These are phyloP conservation scores for Odontophorus gujanensis DNA, from an alignment of 2,113 vertebrate species.

Conservation along the genomic window DNA sequence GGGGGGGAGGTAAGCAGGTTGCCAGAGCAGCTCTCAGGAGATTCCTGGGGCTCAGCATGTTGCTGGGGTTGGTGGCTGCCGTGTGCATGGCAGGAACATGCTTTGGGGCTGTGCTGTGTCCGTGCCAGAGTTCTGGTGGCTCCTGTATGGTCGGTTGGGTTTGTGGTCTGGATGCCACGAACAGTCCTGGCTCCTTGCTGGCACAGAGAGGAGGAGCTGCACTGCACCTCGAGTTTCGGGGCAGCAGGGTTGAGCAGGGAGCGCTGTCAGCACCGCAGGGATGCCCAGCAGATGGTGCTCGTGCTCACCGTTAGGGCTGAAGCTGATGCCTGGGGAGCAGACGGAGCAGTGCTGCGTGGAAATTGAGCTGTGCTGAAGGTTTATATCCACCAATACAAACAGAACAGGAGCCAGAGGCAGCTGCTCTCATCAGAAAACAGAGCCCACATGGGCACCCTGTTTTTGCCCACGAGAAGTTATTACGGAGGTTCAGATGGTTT, in stretches of 20 bases:
- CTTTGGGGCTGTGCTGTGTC: neutral
- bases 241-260: too few relatives aligned
- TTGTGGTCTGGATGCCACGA: neutral
- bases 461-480: neutral
- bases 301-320: neutral
- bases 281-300: slow-evolving; percentile 42
- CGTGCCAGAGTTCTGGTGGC: neutral
- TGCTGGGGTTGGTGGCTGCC: neutral
- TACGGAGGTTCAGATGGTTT: neutral
- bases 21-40: neutral
- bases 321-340: neutral
- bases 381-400: neutral
- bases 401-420: neutral
- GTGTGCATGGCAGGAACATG: neutral
- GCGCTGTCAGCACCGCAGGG: accelerated
- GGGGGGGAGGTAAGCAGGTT: neutral
- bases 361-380: neutral
- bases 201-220: neutral
- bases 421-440: neutral
- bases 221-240: neutral
- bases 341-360: neutral
- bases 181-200: neutral
- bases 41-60: neutral
- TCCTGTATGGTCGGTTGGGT: neutral
- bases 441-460: neutral